phyloP scores from a whole-genome alignment of 35 echinoderm and acorn worm genomes.

The Anneissia japonica region DNA sequence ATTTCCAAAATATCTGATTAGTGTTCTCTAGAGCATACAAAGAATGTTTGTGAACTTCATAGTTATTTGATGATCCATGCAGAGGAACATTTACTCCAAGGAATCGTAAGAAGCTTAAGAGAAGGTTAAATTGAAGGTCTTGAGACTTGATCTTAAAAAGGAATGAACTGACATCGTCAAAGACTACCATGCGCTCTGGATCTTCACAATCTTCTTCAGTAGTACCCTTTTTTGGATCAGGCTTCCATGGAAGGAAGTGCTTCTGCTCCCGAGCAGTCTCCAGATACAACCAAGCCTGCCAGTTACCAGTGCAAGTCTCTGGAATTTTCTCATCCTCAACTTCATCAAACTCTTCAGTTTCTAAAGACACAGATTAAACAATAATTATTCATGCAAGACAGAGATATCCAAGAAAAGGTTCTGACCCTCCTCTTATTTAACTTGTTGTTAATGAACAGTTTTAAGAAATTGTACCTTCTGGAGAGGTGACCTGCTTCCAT shows the following conservation, averaged over 20 bases:
- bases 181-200: conserved; percentile 86
- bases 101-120: conserved; percentile 68
- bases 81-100: conserved; percentile 34
- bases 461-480: not conserved
- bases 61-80: not conserved
- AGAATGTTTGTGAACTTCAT: not conserved
- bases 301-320: conserved; percentile 16
- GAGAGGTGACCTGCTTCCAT: conserved; percentile 38
- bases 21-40: not conserved
- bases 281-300: conserved; percentile 66
- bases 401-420: too few relatives aligned
- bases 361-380: too few relatives aligned
- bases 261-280: conserved; percentile 44
- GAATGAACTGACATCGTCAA: conserved; percentile 85
- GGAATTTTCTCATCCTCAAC: conserved; percentile 39
- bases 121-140: conserved; percentile 44
- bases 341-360: not conserved
- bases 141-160: conserved; percentile 50
- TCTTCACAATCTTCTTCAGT: conserved; percentile 97
- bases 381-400: too few relatives aligned
- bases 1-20: not conserved
- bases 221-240: conserved; percentile 46
- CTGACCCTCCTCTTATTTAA: too few relatives aligned
- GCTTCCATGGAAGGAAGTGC: conserved; percentile 84
- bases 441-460: too few relatives aligned